Evolutionary conservation across 2,888 invertebrate genomes (phyloP).

Genomic region (Candidula unifasciata): DNA sequence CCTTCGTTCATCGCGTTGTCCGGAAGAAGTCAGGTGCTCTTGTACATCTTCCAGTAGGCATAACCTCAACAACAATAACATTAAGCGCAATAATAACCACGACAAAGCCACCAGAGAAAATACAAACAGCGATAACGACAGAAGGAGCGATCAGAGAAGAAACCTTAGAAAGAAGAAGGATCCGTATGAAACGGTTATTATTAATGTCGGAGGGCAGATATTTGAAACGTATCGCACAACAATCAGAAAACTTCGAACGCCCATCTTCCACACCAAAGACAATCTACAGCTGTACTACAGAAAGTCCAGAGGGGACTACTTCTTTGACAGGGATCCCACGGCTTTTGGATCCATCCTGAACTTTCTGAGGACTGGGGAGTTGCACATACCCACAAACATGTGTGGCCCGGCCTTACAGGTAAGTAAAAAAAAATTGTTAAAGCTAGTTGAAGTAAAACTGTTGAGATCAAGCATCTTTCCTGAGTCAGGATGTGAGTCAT

Average conservation of each 20-base stretch:
- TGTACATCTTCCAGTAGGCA: no score
- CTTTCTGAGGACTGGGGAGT: conserved; percentile 72
- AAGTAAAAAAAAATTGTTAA: no score
- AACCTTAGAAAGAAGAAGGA: conserved; percentile 35
- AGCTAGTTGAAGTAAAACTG: no score
- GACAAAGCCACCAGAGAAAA: not conserved
- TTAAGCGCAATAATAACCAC: not conserved
- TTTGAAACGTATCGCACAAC: conserved; percentile 71
- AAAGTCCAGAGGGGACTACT: conserved; percentile 66
- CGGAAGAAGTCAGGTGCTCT: not conserved
- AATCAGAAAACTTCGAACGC: conserved; percentile 62
- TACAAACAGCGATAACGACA: not conserved
- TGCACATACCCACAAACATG: conserved; percentile 72
- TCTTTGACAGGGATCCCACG: conserved; percentile 74
- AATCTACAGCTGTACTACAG: conserved; percentile 66
- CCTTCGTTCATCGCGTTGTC: no score
- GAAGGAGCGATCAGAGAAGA: not conserved
- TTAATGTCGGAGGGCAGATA: conserved; percentile 71
- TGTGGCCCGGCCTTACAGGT: conserved; percentile 70
- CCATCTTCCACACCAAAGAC: conserved; percentile 63
- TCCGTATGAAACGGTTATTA: conserved; percentile 62
- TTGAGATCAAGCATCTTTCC: no score
- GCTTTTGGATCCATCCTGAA: conserved; percentile 72
- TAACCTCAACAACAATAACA: not conserved
- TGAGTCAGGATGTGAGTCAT: no score